Base-by-base conservation (phyloP, 2,113 vertebrate species). In the Regulus satrapa region DNA sequence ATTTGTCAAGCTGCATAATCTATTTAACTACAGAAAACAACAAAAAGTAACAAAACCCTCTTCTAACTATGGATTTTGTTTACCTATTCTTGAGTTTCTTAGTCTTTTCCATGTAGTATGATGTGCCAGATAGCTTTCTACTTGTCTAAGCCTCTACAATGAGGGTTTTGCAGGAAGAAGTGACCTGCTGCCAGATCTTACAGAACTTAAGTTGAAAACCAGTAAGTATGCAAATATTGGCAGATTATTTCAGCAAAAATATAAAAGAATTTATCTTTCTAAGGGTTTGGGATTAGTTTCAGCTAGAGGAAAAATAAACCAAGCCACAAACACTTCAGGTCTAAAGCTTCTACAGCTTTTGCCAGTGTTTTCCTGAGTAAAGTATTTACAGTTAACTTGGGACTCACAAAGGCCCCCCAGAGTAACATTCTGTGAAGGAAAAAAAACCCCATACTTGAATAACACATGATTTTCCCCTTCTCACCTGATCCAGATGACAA, bases 401-500 rank as follows among this genome's bases (percentile, higher is more conserved):
- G 32, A 66, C 17, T 56, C 1, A 3, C 17, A 68, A 32, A 38
- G 6, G 13, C 17, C 75, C 6, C 18, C 9, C 25, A 61, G 14
- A 68, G 10, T 21, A 59, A 41, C 28, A 52, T 23, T 86, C 38
- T 49, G 12, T 59, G 51, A 58, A 49, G 18, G 8, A 11, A 66
- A 41, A 32, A 40, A 4, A 29, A 28, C 15, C 48, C 48, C 40
- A 41, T 46, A 52, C 34, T 46, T 41, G 20, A 38, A 64, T 14
- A 89, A 74, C 11, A 46, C 36, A 11, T 4, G 1, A n/a, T 46
- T 69, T 87, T 52, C 46, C 40, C 38, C 24, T 66, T 94, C 64
- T 75, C 80, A 99, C 99, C 98, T 99, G 99, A 94, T 99, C 98
- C 75, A 99, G 97, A 95, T 99, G 99, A 96, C 99, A 99, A 86